phyloP scores from a whole-genome alignment of 2,797 vertebrate species.

The Harpagifer antarcticus region DNA sequence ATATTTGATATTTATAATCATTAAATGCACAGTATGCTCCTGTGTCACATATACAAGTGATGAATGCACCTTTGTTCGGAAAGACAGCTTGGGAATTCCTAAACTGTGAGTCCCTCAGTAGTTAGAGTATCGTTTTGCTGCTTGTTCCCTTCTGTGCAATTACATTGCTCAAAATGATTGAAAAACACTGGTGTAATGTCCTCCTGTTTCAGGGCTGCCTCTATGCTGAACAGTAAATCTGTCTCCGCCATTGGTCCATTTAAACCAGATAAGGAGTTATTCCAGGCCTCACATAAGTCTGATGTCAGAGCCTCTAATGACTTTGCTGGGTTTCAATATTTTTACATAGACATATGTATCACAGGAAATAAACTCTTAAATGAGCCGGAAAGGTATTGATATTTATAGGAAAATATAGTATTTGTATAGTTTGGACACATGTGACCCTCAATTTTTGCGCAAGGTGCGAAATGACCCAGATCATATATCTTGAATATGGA shows the following conservation, averaged over 20 bases:
- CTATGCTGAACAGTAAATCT: slow-evolving; percentile 80
- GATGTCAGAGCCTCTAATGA: slow-evolving; percentile 74
- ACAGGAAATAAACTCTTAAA: slow-evolving; percentile 63
- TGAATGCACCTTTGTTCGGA: slow-evolving; percentile 70
- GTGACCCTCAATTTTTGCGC: slow-evolving; percentile 28
- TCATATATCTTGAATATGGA: slow-evolving; percentile 39
- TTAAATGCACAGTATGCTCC: slow-evolving; percentile 39
- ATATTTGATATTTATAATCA: slow-evolving; percentile 58
- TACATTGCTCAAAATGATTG: slow-evolving; percentile 66
- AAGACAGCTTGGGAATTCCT: slow-evolving; percentile 65
- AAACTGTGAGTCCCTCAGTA: slow-evolving; percentile 66
- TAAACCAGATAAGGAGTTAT: slow-evolving; percentile 79
- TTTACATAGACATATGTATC: slow-evolving; percentile 59
- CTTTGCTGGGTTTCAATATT: slow-evolving; percentile 64
- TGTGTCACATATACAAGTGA: slow-evolving; percentile 36
- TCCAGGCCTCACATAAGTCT: slow-evolving; percentile 68
- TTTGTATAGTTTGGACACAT: slow-evolving; percentile 44
- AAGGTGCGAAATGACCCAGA: slow-evolving; percentile 46
- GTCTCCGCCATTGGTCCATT: slow-evolving; percentile 67
- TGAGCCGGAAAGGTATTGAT: slow-evolving; percentile 43
- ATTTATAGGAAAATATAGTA: slow-evolving; percentile 48
- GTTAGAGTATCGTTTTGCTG: slow-evolving; percentile 70
- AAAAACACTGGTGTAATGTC: slow-evolving; percentile 76
- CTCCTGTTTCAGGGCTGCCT: slow-evolving; percentile 77
- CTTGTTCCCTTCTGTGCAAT: slow-evolving; percentile 75